Percentiles rank a stretch among this genome's conserved stretches.
These are phyloP conservation scores for Drosophila willistoni DNA, from an alignment of 1,140 invertebrate species.

Conservation along the genomic window DNA sequence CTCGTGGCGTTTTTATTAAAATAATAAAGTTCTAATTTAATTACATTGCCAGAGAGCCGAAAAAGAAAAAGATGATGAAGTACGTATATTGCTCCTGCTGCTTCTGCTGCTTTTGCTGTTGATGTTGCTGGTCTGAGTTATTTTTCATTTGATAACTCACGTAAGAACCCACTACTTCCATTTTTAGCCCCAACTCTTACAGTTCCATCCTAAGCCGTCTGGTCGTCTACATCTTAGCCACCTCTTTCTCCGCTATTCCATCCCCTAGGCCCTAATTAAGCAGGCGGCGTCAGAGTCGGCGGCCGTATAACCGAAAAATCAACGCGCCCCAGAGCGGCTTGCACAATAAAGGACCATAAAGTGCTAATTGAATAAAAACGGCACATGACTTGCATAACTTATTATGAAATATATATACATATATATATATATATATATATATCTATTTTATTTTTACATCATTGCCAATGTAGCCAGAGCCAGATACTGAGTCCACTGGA, in stretches of 20 bases:
- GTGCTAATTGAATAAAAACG: conserved; percentile 80
- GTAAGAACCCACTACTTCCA: conserved; percentile 40
- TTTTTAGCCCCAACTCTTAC: not conserved
- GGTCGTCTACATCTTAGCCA: not conserved
- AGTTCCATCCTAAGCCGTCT: not conserved
- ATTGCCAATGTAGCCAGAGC: conserved; percentile 56
- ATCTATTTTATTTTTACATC: conserved; percentile 33
- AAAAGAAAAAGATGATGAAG: conserved; percentile 48
- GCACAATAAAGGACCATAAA: conserved; percentile 80
- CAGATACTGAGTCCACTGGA: conserved; percentile 18
- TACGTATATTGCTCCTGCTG: conserved; percentile 48
- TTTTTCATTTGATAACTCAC: conserved; percentile 81
- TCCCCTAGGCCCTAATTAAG: conserved; percentile 70
- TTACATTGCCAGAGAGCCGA: conserved; percentile 47
- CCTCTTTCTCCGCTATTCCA: not conserved
- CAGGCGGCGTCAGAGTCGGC: conserved; percentile 69
- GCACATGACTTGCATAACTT: conserved; percentile 81
- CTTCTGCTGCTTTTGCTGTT: not conserved
- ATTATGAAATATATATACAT: conserved; percentile 57
- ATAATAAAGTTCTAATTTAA: conserved; percentile 82
- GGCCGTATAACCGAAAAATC: conserved; percentile 81
- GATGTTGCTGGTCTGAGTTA: conserved; percentile 44
- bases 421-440: conserved; percentile 43
- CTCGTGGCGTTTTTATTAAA: conserved; percentile 74
- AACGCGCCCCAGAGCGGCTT: conserved; percentile 58